Percentiles rank a stretch among this genome's conserved stretches.
phyloP scores from a whole-genome alignment of 2,113 vertebrate species.

The Baryphthengus martii region DNA sequence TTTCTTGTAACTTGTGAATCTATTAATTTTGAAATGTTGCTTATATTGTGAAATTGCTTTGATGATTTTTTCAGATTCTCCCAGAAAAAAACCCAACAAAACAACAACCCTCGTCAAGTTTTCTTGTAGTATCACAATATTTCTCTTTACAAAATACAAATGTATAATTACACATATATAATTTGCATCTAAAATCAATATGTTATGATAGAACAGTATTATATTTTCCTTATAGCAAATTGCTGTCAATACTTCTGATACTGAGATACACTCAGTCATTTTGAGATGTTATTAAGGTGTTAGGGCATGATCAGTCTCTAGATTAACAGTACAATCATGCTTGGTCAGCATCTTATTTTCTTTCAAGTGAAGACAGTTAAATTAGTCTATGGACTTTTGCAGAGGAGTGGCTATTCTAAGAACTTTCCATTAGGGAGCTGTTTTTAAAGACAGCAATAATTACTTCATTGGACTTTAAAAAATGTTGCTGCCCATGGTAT shows the following conservation, averaged over 20 bases:
- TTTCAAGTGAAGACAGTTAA: background rate
- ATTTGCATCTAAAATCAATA: background rate
- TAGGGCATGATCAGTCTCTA: background rate
- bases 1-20: background rate
- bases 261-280: background rate
- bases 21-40: background rate
- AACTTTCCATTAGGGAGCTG: background rate
- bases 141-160: background rate
- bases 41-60: background rate
- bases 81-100: background rate
- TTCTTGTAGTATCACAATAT: background rate
- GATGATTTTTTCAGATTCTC: background rate
- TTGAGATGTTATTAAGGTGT: background rate
- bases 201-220: background rate
- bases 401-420: background rate
- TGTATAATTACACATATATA: accelerated
- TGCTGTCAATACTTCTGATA: too few relatives aligned
- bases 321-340: background rate
- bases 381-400: background rate
- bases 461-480: background rate
- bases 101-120: background rate
- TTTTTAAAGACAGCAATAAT: background rate
- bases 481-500: background rate
- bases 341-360: background rate
- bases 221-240: background rate